Evolutionary conservation across 2,888 invertebrate genomes (phyloP), one percentile per base, ranked within the genome.

Genomic region (Cotesia congregata): DNA sequence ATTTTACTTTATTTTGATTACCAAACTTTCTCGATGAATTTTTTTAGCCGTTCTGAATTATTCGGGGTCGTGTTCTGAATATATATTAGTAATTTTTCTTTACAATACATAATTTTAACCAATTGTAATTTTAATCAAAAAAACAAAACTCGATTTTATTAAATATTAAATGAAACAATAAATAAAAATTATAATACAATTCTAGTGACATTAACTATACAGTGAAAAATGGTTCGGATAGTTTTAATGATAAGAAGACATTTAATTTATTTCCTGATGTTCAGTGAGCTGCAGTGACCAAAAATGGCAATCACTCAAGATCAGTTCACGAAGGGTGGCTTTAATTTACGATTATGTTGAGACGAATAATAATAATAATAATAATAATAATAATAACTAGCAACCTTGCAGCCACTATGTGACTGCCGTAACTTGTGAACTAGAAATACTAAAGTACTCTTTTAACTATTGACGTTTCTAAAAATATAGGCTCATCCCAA

Each of bases 211-310:
- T 76, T 72, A 67, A 59, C 1, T 6, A 1, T 68, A 69, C 15
- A 61, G 72, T 77, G 78, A 78, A 78, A 78, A 78, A 78, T 78
- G 74, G 76, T 64, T 74, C 74, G 74, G 64, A 68, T 76, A 17
- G 76, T 74, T 76, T 71, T 78, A 61, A 30, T 38, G 64, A 62
- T 62, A 17, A 20, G 17, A 20, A 17, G 1, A 67, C 38, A 30
- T 67, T 67, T 38, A 3, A 67, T 67, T 67, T 67, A 67, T 67
- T 67, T 38, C 20, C 38, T 30, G 9, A 30, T 30, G 67, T 5
- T 20, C 5, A 38, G 12, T 38, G 67, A 38, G 67, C 6, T 67
- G 38, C 38, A 67, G 38, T 67, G 5, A 38, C 20, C 38, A 9
- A 67, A 12, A 38, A 67, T 67, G 17, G 67, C 67, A 17, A 67